phyloP scores from a whole-genome alignment of 2,888 invertebrate genomes.

The Tenthredo amoena region DNA sequence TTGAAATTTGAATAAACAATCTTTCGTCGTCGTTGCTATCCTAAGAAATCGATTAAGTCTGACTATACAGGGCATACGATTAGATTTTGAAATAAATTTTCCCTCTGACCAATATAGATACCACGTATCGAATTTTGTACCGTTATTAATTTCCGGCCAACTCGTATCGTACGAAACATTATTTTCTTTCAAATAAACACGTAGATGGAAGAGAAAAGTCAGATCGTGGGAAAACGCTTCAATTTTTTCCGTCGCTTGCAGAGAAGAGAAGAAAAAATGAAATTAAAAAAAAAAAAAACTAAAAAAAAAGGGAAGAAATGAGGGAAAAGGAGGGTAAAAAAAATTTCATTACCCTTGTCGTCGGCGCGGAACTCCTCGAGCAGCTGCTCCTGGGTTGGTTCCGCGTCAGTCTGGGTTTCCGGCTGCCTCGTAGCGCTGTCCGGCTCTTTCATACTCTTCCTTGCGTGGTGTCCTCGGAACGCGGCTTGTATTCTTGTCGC shows the following conservation, averaged over 20 bases:
- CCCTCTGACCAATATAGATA: not conserved
- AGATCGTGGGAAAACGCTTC: not conserved
- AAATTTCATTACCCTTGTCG: conserved; percentile 84
- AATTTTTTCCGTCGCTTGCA: not conserved
- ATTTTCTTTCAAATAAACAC: conserved; percentile 32
- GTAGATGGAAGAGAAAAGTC: not conserved
- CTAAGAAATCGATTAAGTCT: not conserved
- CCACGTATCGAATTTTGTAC: not conserved
- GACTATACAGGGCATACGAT: not conserved
- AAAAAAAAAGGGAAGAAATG: not conserved
- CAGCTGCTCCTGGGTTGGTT: conserved; percentile 85
- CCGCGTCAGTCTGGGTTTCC: conserved; percentile 77
- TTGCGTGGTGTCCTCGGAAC: conserved; percentile 90
- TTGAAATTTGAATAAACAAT: not conserved
- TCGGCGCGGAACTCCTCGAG: conserved; percentile 90
- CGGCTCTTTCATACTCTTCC: conserved; percentile 86
- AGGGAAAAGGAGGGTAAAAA: conserved; percentile 19
- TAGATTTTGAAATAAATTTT: not conserved
- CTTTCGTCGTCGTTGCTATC: not conserved
- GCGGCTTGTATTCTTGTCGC: conserved; percentile 94
- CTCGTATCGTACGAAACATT: not conserved
- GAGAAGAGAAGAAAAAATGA: not conserved
- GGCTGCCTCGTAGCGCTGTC: conserved; percentile 73
- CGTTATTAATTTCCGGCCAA: conserved; percentile 40
- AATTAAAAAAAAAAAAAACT: conserved; percentile 35